These are phyloP conservation scores for Globodera rostochiensis DNA, from an alignment of 1,140 invertebrate species.

Conservation along the genomic window DNA sequence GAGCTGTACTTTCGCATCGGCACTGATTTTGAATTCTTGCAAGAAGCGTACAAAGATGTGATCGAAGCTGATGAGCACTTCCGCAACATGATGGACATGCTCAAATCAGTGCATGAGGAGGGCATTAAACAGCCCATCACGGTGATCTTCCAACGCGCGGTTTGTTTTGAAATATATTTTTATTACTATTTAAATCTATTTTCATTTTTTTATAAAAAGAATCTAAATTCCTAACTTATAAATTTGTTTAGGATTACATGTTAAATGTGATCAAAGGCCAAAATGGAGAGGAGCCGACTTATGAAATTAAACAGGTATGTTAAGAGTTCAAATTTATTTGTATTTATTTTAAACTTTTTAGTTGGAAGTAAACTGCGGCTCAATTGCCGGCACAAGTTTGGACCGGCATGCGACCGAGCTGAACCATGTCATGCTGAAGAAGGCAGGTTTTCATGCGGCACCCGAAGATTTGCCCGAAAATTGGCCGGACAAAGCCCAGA, in stretches of 20 bases:
- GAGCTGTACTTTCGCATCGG: neutral
- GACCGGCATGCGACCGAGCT: neutral
- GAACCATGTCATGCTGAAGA: neutral
- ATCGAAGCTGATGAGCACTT: neutral
- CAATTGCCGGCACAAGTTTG: neutral
- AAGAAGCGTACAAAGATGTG: neutral
- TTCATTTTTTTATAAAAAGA: no score
- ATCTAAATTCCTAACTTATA: no score
- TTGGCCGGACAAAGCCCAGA: neutral
- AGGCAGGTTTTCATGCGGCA: neutral
- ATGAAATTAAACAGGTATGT: neutral
- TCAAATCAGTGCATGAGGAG: neutral
- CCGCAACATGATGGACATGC: neutral
- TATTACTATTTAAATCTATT: no score
- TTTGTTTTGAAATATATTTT: neutral
- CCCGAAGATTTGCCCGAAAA: constrained; percentile 2
- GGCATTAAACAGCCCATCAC: neutral
- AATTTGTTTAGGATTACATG: neutral
- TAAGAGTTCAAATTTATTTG: no score
- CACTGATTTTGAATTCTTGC: neutral
- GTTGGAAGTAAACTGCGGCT: neutral
- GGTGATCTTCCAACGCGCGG: neutral
- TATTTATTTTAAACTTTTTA: neutral
- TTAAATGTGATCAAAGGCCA: neutral
- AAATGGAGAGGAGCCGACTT: neutral